A percentile compares a stretch with the other conserved stretches of the same genome.
Evolutionary conservation across 2,113 vertebrate genomes (phyloP).

Genomic region (Muscicapa adusta): DNA sequence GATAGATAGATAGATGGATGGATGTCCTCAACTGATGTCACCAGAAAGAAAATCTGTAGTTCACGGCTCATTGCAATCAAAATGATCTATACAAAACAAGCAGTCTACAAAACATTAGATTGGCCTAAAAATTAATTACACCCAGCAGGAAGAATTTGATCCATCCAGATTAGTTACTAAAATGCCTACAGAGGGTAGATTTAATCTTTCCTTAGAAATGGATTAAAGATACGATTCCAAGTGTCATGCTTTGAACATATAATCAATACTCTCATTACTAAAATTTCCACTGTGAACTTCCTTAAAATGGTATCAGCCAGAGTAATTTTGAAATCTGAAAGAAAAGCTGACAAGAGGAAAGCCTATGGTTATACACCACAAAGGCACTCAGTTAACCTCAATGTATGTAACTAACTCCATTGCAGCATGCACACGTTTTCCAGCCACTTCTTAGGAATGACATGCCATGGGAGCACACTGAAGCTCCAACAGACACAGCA

Average conservation of each 20-base stretch:
- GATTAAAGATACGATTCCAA: constrained; percentile 32
- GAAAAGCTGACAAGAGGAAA: neutral
- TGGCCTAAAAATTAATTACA: constrained; percentile 64
- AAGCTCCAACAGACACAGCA: neutral
- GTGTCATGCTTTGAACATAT: constrained; percentile 38
- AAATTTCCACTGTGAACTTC: constrained; percentile 43
- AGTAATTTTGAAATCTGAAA: constrained; percentile 23
- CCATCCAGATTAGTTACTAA: constrained; percentile 38
- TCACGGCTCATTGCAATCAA: neutral
- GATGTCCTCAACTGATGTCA: neutral
- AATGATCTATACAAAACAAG: constrained; percentile 11
- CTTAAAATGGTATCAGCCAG: constrained; percentile 25
- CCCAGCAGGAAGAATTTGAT: constrained; percentile 37
- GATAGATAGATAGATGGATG: neutral
- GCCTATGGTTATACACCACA: neutral
- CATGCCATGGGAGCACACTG: neutral
- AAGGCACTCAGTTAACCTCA: neutral
- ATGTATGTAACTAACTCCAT: neutral
- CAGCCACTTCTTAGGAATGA: neutral
- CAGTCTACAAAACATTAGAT: constrained; percentile 1
- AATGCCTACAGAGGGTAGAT: neutral
- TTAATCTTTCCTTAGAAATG: constrained; percentile 42
- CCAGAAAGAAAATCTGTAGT: neutral
- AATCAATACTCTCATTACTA: constrained; percentile 61
- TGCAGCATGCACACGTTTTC: neutral